Evolutionary conservation across 2,888 invertebrate genomes (phyloP).

Genomic region (Rotaria socialis): DNA sequence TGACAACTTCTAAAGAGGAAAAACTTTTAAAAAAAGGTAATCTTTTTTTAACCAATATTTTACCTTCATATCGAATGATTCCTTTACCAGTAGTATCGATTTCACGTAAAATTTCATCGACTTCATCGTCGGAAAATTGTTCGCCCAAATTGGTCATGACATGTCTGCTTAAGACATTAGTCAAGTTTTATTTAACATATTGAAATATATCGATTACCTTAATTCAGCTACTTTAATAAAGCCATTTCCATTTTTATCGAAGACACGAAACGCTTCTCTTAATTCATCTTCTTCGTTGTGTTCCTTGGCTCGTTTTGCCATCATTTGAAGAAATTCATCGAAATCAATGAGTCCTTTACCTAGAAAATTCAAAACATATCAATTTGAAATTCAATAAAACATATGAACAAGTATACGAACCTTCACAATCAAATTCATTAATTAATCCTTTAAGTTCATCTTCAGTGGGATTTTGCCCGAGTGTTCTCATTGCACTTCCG

Average conservation of each 20-base stretch:
- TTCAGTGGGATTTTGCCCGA: constrained; percentile 28
- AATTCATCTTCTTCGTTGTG: constrained; percentile 14
- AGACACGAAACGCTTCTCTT: constrained; percentile 15
- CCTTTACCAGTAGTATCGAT: constrained; percentile 21
- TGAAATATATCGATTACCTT: neutral
- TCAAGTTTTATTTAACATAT: neutral
- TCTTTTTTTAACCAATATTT: neutral
- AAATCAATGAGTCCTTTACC: constrained; percentile 33
- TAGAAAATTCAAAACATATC: neutral
- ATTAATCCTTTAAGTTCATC: constrained; percentile 28
- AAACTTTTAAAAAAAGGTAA: neutral
- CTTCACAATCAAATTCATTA: constrained; percentile 33
- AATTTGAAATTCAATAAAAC: neutral
- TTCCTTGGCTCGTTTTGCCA: constrained; percentile 22
- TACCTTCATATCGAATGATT: constrained; percentile 15
- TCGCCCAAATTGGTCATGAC: constrained; percentile 18
- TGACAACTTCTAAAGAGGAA: neutral
- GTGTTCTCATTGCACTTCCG: constrained; percentile 11
- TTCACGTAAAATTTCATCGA: constrained; percentile 26
- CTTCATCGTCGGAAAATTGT: constrained; percentile 32
- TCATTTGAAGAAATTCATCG: constrained; percentile 36
- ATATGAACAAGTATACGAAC: neutral
- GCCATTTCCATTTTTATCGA: constrained; percentile 25
- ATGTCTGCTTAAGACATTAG: neutral
- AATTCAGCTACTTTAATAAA: constrained; percentile 22